These are phyloP conservation scores for Monopterus albus DNA, from an alignment of 2,113 vertebrate genomes.

Conservation along the genomic window DNA sequence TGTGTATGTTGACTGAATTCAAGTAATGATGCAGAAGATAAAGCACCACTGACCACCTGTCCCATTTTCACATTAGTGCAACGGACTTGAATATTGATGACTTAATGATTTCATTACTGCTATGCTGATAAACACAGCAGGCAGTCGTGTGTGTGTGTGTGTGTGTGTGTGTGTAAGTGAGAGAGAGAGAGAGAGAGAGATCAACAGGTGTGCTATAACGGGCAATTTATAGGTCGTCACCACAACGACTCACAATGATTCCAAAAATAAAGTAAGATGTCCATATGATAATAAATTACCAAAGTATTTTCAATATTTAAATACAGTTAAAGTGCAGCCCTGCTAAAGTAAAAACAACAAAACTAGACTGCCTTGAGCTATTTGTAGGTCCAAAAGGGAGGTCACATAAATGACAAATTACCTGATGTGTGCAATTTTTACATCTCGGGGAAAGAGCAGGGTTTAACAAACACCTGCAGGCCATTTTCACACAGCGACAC, in stretches of 20 bases:
- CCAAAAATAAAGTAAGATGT: not conserved
- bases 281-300: not conserved
- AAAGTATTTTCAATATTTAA: not conserved
- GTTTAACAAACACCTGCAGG: not conserved
- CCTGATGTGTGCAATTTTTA: no score
- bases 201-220: not conserved
- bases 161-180: not conserved
- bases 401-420: not conserved
- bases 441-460: no score
- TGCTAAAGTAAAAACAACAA: not conserved
- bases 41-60: conserved; percentile 41
- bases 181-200: not conserved
- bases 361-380: not conserved
- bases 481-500: not conserved
- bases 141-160: not conserved
- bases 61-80: conserved; percentile 53
- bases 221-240: no score
- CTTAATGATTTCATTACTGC: conserved; percentile 63
- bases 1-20: conserved; percentile 47
- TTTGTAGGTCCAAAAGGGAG: not conserved
- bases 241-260: not conserved
- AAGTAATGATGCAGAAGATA: conserved; percentile 55
- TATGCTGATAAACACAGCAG: conserved; percentile 10
- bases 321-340: not conserved
- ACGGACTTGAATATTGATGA: conserved; percentile 58